These are phyloP conservation scores for Cavia porcellus DNA, from an alignment of 2,113 vertebrate genomes.

Conservation along the genomic window DNA sequence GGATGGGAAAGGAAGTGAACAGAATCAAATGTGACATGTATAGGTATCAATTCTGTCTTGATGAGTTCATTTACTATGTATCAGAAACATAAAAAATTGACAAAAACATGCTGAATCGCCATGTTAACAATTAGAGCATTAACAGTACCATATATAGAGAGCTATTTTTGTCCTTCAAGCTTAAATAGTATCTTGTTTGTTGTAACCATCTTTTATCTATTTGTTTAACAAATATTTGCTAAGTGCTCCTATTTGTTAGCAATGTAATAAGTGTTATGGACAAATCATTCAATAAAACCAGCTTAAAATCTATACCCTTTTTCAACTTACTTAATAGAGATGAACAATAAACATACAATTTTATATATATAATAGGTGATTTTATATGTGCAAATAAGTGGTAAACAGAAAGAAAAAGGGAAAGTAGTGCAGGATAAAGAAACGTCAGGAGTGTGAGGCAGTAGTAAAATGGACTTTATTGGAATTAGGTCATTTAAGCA, in stretches of 20 bases:
- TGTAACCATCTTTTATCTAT: neutral
- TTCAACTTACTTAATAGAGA: neutral
- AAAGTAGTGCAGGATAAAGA: neutral
- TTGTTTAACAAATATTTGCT: neutral
- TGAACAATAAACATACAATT: neutral
- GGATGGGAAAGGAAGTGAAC: neutral
- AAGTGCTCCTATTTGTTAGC: neutral
- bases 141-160: neutral
- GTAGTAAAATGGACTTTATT: neutral
- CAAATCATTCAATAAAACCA: neutral
- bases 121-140: neutral
- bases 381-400: neutral
- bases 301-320: neutral
- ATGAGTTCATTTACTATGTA: neutral
- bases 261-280: neutral
- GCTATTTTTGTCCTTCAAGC: neutral
- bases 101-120: neutral
- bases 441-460: neutral
- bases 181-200: neutral
- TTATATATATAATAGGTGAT: neutral
- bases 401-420: neutral
- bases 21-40: neutral
- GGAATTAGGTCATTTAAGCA: neutral
- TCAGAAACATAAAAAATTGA: neutral
- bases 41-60: neutral